Evolutionary conservation across 1,140 invertebrate species (phyloP), one percentile per base, ranked within the genome.

Genomic region (Trypoxylus dichotomus): DNA sequence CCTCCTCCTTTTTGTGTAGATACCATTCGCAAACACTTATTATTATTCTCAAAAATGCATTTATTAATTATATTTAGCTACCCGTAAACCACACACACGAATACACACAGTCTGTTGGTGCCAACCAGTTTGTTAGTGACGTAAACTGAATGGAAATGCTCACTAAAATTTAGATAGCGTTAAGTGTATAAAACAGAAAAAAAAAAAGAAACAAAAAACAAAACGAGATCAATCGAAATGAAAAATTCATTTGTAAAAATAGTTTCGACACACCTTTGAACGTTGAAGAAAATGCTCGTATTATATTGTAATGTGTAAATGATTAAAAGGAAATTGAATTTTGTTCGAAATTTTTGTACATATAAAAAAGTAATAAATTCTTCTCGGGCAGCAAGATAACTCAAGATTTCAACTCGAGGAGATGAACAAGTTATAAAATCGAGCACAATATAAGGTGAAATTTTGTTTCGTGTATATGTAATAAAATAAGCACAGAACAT

Each of bases 141-240:
- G 76, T 79, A 71, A 80, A 60, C 24, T 54, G 11, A 54, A 68
- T 29, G 60, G 21, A 80, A 82, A 84, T 83, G 83, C 83, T 84
- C 83, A 84, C 81, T 80, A 78, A 81, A 79, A 21, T 83, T 79
- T 83, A 83, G 82, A 80, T 80, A 80, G 74, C 58, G 74, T 74
- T 43, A 82, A 82, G 79, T 81, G 54, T 82, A 82, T n/a, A n/a
- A n/a, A n/a, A n/a, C n/a, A n/a, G n/a, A 78, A 80, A 78, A 71
- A 77, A 63, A 37, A 32, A 41, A 27, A 78, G 6, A 21, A 74
- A 78, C 43, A 68, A 13, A 24, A 21, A 68, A 68, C n/a, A 68
- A 68, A 68, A 25, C 8, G 11, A 7, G 15, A 63, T 63, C 8
- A 63, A 3, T 24, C 3, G 19, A 63, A 63, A 24, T 2, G 21